Conservation (phyloP, 2,797 vertebrate species). For the Sebastes taczanowskii region DNA sequence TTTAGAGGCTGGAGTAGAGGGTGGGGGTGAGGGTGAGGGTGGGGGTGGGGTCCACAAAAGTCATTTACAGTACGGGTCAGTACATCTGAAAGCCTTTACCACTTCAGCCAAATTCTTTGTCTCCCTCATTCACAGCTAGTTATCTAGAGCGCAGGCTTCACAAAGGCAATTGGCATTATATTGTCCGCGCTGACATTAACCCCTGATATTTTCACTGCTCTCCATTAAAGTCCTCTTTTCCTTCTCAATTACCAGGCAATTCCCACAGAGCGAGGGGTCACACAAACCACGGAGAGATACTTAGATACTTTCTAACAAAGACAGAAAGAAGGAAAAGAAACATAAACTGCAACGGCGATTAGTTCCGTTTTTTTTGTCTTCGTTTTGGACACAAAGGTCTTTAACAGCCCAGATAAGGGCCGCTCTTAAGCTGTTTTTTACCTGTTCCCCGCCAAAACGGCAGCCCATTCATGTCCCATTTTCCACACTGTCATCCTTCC, state of each 20-base stretch:
- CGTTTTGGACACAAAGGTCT: slow-evolving; percentile 37
- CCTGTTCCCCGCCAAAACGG: slow-evolving; percentile 44
- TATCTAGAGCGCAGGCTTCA: slow-evolving; percentile 71
- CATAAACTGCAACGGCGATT: slow-evolving; percentile 59
- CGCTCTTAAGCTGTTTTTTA: slow-evolving; percentile 48
- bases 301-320: slow-evolving; percentile 50
- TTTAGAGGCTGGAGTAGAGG: slow-evolving; percentile 63
- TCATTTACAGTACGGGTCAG: slow-evolving; percentile 86
- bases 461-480: slow-evolving; percentile 52
- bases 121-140: slow-evolving; percentile 75
- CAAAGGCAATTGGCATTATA: slow-evolving; percentile 80
- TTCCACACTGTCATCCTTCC: slow-evolving; percentile 47
- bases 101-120: slow-evolving; percentile 84
- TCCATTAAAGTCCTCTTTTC: slow-evolving; percentile 76
- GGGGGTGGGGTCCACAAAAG: slow-evolving; percentile 75
- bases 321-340: slow-evolving; percentile 43
- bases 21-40: background rate
- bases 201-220: slow-evolving; percentile 77
- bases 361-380: slow-evolving; percentile 57
- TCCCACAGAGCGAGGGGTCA: slow-evolving; percentile 71
- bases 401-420: slow-evolving; percentile 33
- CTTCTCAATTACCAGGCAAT: slow-evolving; percentile 70
- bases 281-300: slow-evolving; percentile 42
- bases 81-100: slow-evolving; percentile 85
- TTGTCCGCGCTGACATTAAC: slow-evolving; percentile 79